Evolutionary conservation across 2,888 invertebrate species (phyloP).

Genomic region (Isotomurus palustris): DNA sequence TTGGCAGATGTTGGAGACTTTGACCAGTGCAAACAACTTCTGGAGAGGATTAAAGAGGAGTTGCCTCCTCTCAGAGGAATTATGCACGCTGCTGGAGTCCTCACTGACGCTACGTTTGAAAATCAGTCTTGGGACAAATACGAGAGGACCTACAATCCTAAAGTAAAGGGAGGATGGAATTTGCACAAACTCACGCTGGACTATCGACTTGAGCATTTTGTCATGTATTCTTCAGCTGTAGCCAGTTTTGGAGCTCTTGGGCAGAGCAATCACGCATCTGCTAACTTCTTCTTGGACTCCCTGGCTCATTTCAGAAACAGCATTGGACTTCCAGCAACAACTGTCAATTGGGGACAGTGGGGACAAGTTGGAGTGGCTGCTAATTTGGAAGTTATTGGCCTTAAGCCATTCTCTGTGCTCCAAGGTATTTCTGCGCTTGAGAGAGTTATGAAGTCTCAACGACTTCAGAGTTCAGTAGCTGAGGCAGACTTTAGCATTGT

Average conservation of each 20-base stretch:
- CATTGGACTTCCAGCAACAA: constrained; percentile 18
- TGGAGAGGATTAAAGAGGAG: constrained; percentile 1
- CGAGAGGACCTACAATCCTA: constrained; percentile 13
- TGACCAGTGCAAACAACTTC: constrained; percentile 14
- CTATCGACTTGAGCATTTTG: constrained; percentile 30
- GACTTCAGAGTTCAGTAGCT: constrained; percentile 8
- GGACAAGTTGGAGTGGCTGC: constrained; percentile 20
- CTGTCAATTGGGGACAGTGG: constrained; percentile 27
- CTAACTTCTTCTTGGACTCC: constrained; percentile 26
- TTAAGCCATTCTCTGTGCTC: constrained; percentile 16
- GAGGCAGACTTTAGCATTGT: constrained; percentile 21
- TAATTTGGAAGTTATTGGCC: constrained; percentile 20
- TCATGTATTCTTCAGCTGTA: constrained; percentile 19
- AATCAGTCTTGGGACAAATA: constrained; percentile 28
- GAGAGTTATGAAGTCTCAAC: constrained; percentile 11
- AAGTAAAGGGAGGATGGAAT: constrained; percentile 31
- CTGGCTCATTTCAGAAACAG: constrained; percentile 20
- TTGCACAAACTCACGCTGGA: constrained; percentile 25
- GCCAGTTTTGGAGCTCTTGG: constrained; percentile 5
- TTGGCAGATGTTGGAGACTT: constrained; percentile 22
- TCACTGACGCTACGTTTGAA: constrained; percentile 14
- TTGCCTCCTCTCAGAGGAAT: constrained; percentile 24
- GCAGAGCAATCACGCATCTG: constrained; percentile 27
- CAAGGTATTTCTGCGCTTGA: constrained; percentile 29
- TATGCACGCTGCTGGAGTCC: constrained; percentile 24